Percentiles rank a stretch among this genome's conserved stretches.
Evolutionary conservation across 2,888 invertebrate genomes (phyloP).

Genomic region (Acronicta alni): DNA sequence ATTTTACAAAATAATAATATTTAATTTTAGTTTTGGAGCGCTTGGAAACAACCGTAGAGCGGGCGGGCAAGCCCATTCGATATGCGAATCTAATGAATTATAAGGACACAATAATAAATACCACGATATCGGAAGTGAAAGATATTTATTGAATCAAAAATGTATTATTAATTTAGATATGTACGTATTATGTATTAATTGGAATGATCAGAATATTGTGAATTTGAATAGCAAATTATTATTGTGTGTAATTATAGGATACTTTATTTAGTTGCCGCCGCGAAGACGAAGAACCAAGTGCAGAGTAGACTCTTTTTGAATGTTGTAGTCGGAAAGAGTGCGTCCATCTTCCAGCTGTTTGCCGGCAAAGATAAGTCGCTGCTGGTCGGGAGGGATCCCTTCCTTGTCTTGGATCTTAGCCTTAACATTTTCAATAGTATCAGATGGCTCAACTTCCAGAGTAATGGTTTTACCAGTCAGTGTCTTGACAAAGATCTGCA

Average conservation of each 20-base stretch:
- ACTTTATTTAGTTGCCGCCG: conserved; percentile 53
- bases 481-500: conserved; percentile 81
- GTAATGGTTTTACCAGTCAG: conserved; percentile 77
- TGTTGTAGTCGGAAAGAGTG: conserved; percentile 79
- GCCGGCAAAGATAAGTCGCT: conserved; percentile 75
- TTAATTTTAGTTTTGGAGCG: too few species aligned
- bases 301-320: conserved; percentile 79
- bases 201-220: conserved; percentile 69
- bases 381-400: conserved; percentile 78
- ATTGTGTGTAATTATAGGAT: conserved; percentile 24
- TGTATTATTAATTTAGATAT: conserved; percentile 59
- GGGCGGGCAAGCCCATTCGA: too few species aligned
- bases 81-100: too few species aligned
- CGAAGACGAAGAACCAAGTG: conserved; percentile 71
- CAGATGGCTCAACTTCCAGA: conserved; percentile 73
- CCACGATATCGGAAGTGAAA: conserved; percentile 32
- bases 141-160: conserved; percentile 50
- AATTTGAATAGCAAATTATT: conserved; percentile 39
- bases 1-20: too few species aligned
- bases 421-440: conserved; percentile 78
- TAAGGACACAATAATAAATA: conserved; percentile 22
- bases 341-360: conserved; percentile 82
- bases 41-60: too few species aligned
- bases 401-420: conserved; percentile 80
- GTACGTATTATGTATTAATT: conserved; percentile 54